Percentiles rank a stretch among this genome's conserved stretches.
phyloP scores from a whole-genome alignment of 2,797 vertebrate species.

The Schizothorax lantsangensis region DNA sequence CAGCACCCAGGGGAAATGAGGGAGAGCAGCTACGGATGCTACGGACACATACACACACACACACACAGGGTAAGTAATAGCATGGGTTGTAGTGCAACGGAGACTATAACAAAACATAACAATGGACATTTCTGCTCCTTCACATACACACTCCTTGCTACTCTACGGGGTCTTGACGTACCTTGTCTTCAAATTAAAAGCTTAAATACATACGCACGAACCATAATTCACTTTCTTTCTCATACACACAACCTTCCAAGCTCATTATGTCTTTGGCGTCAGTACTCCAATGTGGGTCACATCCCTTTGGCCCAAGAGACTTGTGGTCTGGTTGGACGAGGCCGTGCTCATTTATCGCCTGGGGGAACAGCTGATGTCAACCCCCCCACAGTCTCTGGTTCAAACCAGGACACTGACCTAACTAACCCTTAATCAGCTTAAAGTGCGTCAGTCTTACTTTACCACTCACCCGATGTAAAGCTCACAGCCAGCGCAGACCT shows the following conservation, averaged over 20 bases:
- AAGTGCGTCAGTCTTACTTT: conserved; percentile 47
- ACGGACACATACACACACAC: conserved; percentile 4
- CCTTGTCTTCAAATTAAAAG: conserved; percentile 16
- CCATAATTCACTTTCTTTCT: conserved; percentile 45
- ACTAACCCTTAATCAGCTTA: conserved; percentile 57
- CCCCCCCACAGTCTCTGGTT: conserved; percentile 31
- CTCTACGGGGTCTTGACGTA: neutral
- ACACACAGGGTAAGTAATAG: conserved; percentile 19
- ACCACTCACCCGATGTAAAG: conserved; percentile 47
- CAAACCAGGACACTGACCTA: conserved; percentile 54
- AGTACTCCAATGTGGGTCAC: conserved; percentile 42
- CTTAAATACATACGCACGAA: conserved; percentile 22
- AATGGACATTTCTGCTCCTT: conserved; percentile 16
- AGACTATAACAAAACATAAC: conserved; percentile 32
- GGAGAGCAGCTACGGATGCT: conserved; percentile 33
- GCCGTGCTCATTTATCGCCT: conserved; percentile 37
- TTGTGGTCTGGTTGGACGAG: conserved; percentile 38
- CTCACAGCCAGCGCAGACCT: conserved; percentile 48
- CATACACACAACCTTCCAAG: conserved; percentile 28
- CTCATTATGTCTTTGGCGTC: conserved; percentile 49
- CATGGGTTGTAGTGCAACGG: neutral
- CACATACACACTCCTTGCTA: neutral
- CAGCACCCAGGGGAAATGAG: conserved; percentile 56
- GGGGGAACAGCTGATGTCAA: conserved; percentile 33
- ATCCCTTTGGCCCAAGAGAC: conserved; percentile 35